A percentile compares a stretch with the other conserved stretches of the same genome.
Conservation (phyloP, 53 echinoderm and acorn worm genomes). For the Henricia sp. region DNA sequence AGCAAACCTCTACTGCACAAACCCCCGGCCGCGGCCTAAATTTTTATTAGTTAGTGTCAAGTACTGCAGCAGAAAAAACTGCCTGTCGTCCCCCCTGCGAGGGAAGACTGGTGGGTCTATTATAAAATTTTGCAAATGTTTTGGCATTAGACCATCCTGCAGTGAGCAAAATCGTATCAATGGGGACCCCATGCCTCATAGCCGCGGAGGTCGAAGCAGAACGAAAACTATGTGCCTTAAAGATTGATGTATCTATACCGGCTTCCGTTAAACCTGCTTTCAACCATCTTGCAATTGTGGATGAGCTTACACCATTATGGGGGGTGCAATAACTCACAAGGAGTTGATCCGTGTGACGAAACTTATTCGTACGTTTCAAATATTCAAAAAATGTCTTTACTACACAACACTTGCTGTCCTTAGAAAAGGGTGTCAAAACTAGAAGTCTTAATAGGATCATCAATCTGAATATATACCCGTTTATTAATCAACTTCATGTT, state of each 20-base stretch:
- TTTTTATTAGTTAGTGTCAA: no score
- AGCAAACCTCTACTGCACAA: no score
- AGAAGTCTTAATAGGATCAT: constrained; percentile 49
- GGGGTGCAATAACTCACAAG: constrained; percentile 38
- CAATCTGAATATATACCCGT: constrained; percentile 30
- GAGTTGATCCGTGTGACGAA: constrained; percentile 22
- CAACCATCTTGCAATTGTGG: constrained; percentile 47
- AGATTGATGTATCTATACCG: constrained; percentile 43
- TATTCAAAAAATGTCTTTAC: constrained; percentile 19
- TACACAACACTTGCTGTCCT: constrained; percentile 29
- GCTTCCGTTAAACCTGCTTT: constrained; percentile 15
- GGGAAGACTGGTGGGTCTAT: no score
- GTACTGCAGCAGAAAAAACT: no score
- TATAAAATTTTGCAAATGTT: constrained; percentile 33
- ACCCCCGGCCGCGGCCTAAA: no score
- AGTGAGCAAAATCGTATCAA: constrained; percentile 40
- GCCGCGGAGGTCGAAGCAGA: constrained; percentile 53
- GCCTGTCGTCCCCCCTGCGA: no score
- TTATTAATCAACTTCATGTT: constrained; percentile 6
- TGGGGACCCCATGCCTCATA: constrained; percentile 16
- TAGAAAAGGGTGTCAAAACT: constrained; percentile 15
- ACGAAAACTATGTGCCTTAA: constrained; percentile 51
- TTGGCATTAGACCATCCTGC: constrained; percentile 48
- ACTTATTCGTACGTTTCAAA: constrained; percentile 14
- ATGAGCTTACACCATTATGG: constrained; percentile 25